Evolutionary conservation across 2,113 vertebrate species (phyloP).

Genomic region (Thalassarche chlororhynchos): DNA sequence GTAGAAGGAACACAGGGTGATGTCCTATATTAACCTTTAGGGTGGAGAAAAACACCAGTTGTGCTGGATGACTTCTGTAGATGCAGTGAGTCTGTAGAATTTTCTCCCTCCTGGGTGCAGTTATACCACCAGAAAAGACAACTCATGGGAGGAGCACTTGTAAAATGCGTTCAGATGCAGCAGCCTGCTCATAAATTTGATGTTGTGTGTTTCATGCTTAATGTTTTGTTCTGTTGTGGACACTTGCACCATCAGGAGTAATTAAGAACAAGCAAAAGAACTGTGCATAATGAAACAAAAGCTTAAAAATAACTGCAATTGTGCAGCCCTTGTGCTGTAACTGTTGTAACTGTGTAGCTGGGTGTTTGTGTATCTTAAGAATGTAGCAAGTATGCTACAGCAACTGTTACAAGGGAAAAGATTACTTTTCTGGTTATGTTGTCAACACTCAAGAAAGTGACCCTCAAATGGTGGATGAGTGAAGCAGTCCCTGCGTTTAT

Average conservation of each 20-base stretch:
- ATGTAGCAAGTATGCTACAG: not conserved
- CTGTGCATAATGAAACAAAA: not conserved
- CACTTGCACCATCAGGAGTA: not conserved
- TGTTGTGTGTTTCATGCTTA: not conserved
- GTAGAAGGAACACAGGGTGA: not conserved
- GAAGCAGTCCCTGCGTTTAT: not conserved
- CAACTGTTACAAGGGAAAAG: not conserved
- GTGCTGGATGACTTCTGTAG: not conserved
- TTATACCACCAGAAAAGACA: not conserved
- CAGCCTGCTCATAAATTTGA: not conserved
- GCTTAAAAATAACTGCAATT: not conserved
- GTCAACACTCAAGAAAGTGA: not conserved
- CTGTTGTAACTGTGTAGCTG: not conserved
- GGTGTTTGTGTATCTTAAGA: not conserved
- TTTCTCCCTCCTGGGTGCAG: not conserved
- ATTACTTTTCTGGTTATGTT: not conserved
- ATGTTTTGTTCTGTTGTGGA: not conserved
- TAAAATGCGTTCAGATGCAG: not conserved
- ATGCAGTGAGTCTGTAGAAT: not conserved
- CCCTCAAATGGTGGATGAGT: not conserved
- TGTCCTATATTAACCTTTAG: not conserved
- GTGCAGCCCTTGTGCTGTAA: not conserved
- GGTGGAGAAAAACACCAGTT: not conserved
- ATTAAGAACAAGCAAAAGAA: not conserved
- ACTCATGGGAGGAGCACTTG: not conserved